These are phyloP conservation scores for Pygoscelis antarcticus DNA, from an alignment of 2,113 vertebrate genomes.

Conservation along the genomic window DNA sequence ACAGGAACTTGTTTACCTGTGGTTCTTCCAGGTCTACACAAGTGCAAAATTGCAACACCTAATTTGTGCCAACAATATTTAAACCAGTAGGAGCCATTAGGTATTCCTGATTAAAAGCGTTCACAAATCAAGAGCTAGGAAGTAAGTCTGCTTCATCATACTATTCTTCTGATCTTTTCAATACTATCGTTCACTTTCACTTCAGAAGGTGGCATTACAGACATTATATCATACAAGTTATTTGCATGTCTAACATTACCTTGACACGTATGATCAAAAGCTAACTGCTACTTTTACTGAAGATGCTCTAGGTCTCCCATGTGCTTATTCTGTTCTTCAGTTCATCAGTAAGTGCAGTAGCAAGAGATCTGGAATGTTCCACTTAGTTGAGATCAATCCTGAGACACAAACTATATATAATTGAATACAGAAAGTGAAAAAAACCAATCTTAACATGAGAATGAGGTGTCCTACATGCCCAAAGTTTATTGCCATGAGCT, in stretches of 20 bases:
- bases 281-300: not conserved
- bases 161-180: not conserved
- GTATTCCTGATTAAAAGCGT: not conserved
- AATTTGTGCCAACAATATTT: not conserved
- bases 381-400: not conserved
- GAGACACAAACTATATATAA: not conserved
- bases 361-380: not conserved
- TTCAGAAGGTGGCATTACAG: not conserved
- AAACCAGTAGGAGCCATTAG: not conserved
- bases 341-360: not conserved
- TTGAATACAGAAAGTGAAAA: not conserved
- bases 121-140: not conserved
- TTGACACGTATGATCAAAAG: not conserved
- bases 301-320: not conserved
- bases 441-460: not conserved
- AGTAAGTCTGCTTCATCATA: not conserved
- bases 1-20: rapidly evolving
- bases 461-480: not conserved
- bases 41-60: not conserved
- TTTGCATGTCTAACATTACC: not conserved
- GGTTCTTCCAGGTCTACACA: not conserved
- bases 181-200: not conserved
- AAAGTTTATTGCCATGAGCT: not conserved
- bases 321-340: not conserved
- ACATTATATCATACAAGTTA: not conserved